These are phyloP conservation scores for Cygnus olor DNA, from an alignment of 2,797 vertebrate genomes.

Conservation along the genomic window DNA sequence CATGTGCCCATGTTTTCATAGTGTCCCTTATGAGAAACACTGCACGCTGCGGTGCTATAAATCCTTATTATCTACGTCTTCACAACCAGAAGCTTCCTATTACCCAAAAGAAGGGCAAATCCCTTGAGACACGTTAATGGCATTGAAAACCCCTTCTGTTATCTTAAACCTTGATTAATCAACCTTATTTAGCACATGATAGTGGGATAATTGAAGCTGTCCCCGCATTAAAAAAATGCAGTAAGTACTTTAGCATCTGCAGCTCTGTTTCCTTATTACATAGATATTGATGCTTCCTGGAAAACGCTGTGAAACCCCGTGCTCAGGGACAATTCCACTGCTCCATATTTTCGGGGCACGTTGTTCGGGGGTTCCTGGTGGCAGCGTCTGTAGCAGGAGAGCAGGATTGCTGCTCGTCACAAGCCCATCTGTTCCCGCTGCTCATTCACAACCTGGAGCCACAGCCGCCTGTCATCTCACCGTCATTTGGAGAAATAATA, in stretches of 20 bases:
- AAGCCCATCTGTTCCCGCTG: conserved; percentile 51
- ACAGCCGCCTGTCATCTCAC: conserved; percentile 36
- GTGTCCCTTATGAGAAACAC: background rate
- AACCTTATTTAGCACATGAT: conserved; percentile 33
- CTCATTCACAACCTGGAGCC: conserved; percentile 66
- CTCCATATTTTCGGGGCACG: conserved; percentile 22
- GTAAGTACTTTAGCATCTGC: conserved; percentile 10
- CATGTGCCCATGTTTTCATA: conserved; percentile 15
- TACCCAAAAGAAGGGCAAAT: conserved; percentile 46
- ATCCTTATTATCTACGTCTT: conserved; percentile 36
- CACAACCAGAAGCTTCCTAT: conserved; percentile 45
- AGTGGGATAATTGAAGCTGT: conserved; percentile 37
- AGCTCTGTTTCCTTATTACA: conserved; percentile 4
- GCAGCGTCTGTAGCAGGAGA: conserved; percentile 21
- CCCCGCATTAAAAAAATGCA: background rate
- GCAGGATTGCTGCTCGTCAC: conserved; percentile 5
- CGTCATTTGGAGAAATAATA: conserved; percentile 1
- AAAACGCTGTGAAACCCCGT: conserved; percentile 9
- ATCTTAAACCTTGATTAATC: conserved; percentile 56
- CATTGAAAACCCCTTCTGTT: conserved; percentile 47
- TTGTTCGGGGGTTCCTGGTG: conserved; percentile 26
- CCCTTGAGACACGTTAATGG: conserved; percentile 10
- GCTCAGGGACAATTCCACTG: background rate
- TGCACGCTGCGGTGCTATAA: conserved; percentile 26
- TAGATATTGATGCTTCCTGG: conserved; percentile 24